Conservation (phyloP, 37 sponge, comb jelly and placozoan species). For the Cliona cf. orientalis region DNA sequence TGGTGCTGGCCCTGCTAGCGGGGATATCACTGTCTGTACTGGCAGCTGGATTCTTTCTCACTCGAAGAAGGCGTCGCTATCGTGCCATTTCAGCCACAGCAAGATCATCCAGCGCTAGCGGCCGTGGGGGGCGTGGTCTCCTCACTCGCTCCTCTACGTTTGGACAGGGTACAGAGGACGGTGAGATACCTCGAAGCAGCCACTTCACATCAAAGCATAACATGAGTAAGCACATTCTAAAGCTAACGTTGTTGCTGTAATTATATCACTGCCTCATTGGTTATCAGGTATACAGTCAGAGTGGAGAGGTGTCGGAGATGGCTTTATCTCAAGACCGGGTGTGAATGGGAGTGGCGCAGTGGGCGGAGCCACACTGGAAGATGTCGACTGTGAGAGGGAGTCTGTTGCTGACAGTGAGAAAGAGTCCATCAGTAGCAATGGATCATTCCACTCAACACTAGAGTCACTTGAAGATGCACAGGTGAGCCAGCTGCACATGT, state of each 20-base stretch:
- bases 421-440: not conserved
- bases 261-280: not conserved
- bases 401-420: not conserved
- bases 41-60: conserved; percentile 49
- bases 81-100: conserved; percentile 28
- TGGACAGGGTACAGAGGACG: not conserved
- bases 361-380: no score
- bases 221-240: no score
- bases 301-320: no score
- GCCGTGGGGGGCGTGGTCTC: not conserved
- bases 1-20: conserved; percentile 38
- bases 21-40: conserved; percentile 50
- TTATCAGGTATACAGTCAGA: no score
- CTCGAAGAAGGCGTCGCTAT: conserved; percentile 38
- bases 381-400: no score
- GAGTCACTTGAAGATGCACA: not conserved
- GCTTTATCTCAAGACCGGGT: no score
- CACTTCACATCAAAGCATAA: no score
- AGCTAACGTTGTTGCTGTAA: no score
- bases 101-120: not conserved
- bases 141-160: conserved; percentile 21
- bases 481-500: not conserved
- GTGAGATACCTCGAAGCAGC: no score
- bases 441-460: conserved; percentile 3
- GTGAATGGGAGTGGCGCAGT: no score